Base-by-base conservation (phyloP, 1,140 invertebrate genomes). In the Hyles vespertilio region DNA sequence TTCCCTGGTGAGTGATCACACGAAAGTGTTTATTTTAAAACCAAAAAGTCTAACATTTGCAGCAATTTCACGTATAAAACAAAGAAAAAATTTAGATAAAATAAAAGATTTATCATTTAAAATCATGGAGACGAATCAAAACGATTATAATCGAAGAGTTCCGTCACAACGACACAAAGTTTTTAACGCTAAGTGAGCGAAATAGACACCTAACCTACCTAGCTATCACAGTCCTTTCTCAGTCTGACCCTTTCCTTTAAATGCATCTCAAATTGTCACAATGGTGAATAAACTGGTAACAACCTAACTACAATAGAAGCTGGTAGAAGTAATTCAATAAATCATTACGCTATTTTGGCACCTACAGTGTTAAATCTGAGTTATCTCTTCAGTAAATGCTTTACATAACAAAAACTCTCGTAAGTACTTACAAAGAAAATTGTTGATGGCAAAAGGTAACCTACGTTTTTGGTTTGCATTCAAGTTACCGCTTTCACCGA, bases 211-310 rank as follows among this genome's bases (percentile, higher is more conserved):
- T 87, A 84, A 83, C 80, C 79, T 86, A 89, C 62, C 81, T 85
- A 82, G 73, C 81, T 88, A 89, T 89, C 86, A 89, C 86, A 89
- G 86, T 89, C 86, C 86, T 82, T 78, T 86, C 86, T 89, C 86
- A 89, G 86, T 89, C 86, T 87, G 84, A 86, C 76, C 84, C 83
- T 81, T 89, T 83, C 81, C 81, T 59, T 63, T 84, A 87, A 89
- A 87, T 87, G 85, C 85, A 82, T 83, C 73, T 79, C 85, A 75
- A 75, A 78, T 74, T 78, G 77, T 88, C 80, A 77, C 77, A 74
- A 84, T 74, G 73, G 82, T 79, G 81, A 84, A 80, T 76, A 79
- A 79, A 83, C 75, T 88, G 85, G 85, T 88, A 88, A 88, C 85
- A 85, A 84, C 73, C 78, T 85, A 83, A 75, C 78, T 74, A 65